phyloP scores from a whole-genome alignment of 2,888 invertebrate genomes.

The Drosophila mimica region DNA sequence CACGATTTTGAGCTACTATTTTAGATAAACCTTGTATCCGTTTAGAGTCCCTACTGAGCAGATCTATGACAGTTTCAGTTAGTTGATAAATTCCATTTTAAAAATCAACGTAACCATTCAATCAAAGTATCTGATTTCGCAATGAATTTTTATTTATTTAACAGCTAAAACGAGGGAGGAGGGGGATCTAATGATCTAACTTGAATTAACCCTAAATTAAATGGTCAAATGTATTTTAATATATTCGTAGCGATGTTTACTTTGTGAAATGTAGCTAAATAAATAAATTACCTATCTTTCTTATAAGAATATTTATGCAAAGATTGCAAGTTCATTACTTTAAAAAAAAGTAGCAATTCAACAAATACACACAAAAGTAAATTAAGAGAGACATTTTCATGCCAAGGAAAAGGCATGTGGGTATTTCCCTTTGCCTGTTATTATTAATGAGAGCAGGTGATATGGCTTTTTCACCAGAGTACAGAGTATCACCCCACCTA shows the following conservation, averaged over 20 bases:
- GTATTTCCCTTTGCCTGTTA: not conserved
- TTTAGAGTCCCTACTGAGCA: not conserved
- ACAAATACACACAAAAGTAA: not conserved
- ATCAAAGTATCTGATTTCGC: not conserved
- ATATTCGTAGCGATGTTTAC: not conserved
- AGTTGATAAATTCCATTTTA: not conserved
- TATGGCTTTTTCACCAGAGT: not conserved
- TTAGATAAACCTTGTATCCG: not conserved
- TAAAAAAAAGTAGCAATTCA: not conserved
- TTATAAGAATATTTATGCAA: not conserved
- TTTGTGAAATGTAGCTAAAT: not conserved
- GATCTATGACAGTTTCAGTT: not conserved
- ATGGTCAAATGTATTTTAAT: not conserved
- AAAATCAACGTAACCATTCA: not conserved
- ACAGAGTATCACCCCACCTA: not conserved
- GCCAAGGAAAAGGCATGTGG: not conserved
- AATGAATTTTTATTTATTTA: not conserved
- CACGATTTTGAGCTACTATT: constrained; percentile 33
- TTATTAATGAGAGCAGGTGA: not conserved
- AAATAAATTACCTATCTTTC: not conserved
- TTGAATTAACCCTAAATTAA: not conserved
- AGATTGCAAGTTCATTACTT: not conserved
- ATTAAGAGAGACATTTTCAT: not conserved
- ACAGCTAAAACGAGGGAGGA: not conserved
- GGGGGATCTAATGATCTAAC: not conserved